Percentiles rank a stretch among this genome's conserved stretches.
Conservation (phyloP, 2,888 invertebrate genomes). For the Epistrophella euchroma region DNA sequence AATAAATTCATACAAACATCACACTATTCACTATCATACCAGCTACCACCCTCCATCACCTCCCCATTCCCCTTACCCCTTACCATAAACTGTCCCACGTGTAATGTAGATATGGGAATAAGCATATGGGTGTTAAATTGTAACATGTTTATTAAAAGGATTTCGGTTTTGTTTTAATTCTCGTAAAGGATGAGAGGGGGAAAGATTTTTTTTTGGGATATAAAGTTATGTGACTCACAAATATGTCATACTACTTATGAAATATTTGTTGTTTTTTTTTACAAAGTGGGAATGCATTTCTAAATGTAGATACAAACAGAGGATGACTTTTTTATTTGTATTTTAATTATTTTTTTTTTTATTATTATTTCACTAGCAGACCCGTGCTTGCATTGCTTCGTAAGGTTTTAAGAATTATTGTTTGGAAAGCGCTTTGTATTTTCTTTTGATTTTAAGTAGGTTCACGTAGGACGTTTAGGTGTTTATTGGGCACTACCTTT, state of each 20-base stretch:
- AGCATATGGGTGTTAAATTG: conserved; percentile 54
- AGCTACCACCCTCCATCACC: background rate
- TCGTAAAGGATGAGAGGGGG: background rate
- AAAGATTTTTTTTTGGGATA: background rate
- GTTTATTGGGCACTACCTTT: too few species aligned
- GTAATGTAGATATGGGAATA: conserved; percentile 15
- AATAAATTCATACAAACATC: conserved; percentile 1
- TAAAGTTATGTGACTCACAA: background rate
- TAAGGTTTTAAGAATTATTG: too few species aligned
- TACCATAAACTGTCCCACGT: background rate
- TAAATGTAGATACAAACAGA: background rate
- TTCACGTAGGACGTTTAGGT: too few species aligned
- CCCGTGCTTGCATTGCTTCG: too few species aligned
- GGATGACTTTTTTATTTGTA: conserved; percentile 6
- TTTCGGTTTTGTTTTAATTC: conserved; percentile 33
- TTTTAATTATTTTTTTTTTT: background rate
- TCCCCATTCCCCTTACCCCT: too few species aligned
- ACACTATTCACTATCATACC: background rate
- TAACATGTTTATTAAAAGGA: conserved; percentile 70
- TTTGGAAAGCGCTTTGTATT: too few species aligned
- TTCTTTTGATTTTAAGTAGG: too few species aligned
- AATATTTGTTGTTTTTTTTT: background rate
- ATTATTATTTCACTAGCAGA: too few species aligned
- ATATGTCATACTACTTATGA: background rate
- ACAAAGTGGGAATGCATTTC: conserved; percentile 22